Percentiles rank a stretch among this genome's conserved stretches.
Evolutionary conservation across 2,888 invertebrate species (phyloP).

Genomic region (Pyralis farinalis): DNA sequence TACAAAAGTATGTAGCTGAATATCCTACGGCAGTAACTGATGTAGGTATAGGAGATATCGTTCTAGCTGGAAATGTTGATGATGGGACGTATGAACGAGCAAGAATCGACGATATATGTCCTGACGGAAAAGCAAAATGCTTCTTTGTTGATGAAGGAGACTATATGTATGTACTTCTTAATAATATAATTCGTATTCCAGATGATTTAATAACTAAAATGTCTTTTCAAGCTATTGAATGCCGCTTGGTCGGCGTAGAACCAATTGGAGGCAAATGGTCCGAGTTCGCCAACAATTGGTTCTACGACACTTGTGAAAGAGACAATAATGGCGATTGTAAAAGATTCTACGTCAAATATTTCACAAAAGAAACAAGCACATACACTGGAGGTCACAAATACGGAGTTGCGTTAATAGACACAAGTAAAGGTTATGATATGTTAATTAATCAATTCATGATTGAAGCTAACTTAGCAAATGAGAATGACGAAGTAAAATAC

Average conservation of each 20-base stretch:
- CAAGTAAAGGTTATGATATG: constrained; percentile 50
- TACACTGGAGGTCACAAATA: constrained; percentile 69
- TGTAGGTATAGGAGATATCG: constrained; percentile 58
- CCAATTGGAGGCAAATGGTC: constrained; percentile 73
- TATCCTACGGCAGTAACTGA: constrained; percentile 30
- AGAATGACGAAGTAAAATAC: constrained; percentile 41
- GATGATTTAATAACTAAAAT: constrained; percentile 69
- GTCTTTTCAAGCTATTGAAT: constrained; percentile 85
- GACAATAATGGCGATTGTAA: constrained; percentile 53
- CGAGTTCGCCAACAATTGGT: constrained; percentile 71
- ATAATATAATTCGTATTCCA: constrained; percentile 68
- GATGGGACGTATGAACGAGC: constrained; percentile 66
- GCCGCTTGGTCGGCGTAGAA: constrained; percentile 75
- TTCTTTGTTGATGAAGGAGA: constrained; percentile 85
- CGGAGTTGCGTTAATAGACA: constrained; percentile 71
- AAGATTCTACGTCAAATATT: constrained; percentile 61
- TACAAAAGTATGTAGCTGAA: constrained; percentile 46
- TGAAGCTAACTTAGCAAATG: constrained; percentile 67
- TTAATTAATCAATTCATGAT: constrained; percentile 73
- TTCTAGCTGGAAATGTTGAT: constrained; percentile 72
- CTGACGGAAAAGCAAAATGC: constrained; percentile 64
- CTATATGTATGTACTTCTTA: constrained; percentile 52
- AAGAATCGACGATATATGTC: constrained; percentile 51
- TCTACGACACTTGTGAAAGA: constrained; percentile 67
- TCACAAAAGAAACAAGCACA: constrained; percentile 50